A percentile compares a stretch with the other conserved stretches of the same genome.
These are phyloP conservation scores for Drosophila mulleri DNA, from an alignment of 2,888 invertebrate genomes.

Conservation along the genomic window DNA sequence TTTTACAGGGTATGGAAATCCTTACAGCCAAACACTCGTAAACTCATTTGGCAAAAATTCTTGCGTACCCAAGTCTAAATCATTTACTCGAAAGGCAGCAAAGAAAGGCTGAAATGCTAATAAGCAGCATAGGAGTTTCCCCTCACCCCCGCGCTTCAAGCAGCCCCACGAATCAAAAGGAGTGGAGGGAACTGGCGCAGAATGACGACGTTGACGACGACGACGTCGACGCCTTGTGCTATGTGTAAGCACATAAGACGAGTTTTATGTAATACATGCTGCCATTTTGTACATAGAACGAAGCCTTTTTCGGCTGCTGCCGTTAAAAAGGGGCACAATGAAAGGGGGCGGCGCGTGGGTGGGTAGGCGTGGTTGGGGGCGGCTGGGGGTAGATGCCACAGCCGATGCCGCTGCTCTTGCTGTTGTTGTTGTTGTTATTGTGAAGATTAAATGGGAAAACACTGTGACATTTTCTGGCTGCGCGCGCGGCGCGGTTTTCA, in stretches of 20 bases:
- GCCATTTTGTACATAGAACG: slow-evolving; percentile 68
- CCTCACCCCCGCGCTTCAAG: background rate
- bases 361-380: slow-evolving; percentile 12
- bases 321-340: slow-evolving; percentile 76
- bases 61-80: slow-evolving; percentile 65
- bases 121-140: slow-evolving; percentile 56
- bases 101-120: slow-evolving; percentile 80
- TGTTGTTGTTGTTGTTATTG: slow-evolving; percentile 63
- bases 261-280: slow-evolving; percentile 72
- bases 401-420: slow-evolving; percentile 8
- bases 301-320: slow-evolving; percentile 58
- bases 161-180: slow-evolving; percentile 2
- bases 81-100: slow-evolving; percentile 70
- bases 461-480: slow-evolving; percentile 79
- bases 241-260: slow-evolving; percentile 69
- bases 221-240: slow-evolving; percentile 32
- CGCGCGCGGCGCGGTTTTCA: slow-evolving; percentile 52
- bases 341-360: slow-evolving; percentile 59
- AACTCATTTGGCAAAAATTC: slow-evolving; percentile 73
- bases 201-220: background rate
- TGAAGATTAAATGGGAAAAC: slow-evolving; percentile 78
- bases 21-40: slow-evolving; percentile 74
- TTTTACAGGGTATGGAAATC: slow-evolving; percentile 43
- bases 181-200: background rate
- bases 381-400: slow-evolving; percentile 12